Percentiles rank a stretch among this genome's conserved stretches.
phyloP scores from a whole-genome alignment of 2,797 vertebrate genomes.

The Myotis daubentonii region DNA sequence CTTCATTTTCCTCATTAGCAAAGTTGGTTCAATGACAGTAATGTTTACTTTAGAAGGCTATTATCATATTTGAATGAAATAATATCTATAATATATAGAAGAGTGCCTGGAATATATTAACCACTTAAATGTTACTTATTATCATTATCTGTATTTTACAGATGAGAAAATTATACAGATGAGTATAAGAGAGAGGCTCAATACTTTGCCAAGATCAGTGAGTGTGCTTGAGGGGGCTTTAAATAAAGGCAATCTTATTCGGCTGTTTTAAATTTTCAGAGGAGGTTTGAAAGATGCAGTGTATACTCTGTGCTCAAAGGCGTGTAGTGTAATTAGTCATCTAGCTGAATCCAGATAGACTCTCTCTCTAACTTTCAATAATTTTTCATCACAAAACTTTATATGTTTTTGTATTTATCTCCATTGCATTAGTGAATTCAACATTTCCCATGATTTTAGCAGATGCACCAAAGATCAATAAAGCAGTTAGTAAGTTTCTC shows the following conservation, averaged over 20 bases:
- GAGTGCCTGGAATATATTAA: background rate
- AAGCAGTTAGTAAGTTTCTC: background rate
- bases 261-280: background rate
- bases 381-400: background rate
- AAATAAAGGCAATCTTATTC: background rate
- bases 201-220: background rate
- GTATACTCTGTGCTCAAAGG: background rate
- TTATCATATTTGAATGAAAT: constrained; percentile 5
- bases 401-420: background rate
- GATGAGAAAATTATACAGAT: background rate
- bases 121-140: background rate
- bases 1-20: background rate
- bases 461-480: background rate
- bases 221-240: background rate
- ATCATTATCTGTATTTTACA: background rate
- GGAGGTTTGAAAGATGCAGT: background rate
- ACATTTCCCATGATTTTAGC: background rate
- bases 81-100: background rate
- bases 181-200: background rate
- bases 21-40: background rate
- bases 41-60: background rate
- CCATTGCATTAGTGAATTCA: background rate
- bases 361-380: background rate
- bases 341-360: background rate
- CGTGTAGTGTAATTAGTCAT: background rate